Percentiles rank a stretch among this genome's conserved stretches.
phyloP scores from a whole-genome alignment of 2,113 vertebrate genomes.

The Steatornis caripensis region DNA sequence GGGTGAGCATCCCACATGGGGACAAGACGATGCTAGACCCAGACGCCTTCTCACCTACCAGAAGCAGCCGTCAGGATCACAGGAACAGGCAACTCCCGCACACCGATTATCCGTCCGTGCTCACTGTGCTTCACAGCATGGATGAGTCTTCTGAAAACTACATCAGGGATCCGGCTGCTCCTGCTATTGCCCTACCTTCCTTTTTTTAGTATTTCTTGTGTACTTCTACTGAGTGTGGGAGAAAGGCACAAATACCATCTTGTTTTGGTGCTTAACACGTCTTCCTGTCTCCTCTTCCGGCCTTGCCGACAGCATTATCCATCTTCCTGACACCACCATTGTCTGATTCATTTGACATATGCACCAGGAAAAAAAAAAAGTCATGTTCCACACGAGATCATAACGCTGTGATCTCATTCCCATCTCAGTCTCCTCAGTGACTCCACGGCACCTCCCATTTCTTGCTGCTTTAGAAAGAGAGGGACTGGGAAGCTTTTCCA shows the following conservation, averaged over 20 bases:
- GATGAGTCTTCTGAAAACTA: background rate
- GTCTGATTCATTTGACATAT: slow-evolving; percentile 41
- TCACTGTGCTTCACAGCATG: background rate
- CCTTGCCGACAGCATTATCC: slow-evolving; percentile 33
- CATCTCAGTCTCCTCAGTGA: background rate
- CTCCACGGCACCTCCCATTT: background rate
- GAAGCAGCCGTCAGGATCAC: background rate
- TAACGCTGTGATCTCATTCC: slow-evolving; percentile 47
- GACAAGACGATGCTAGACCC: background rate
- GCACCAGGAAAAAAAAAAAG: slow-evolving; percentile 21
- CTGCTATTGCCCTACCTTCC: background rate
- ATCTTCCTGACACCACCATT: slow-evolving; percentile 36
- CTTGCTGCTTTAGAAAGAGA: slow-evolving; percentile 1
- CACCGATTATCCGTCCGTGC: background rate
- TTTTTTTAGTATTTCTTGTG: background rate
- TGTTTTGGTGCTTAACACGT: background rate
- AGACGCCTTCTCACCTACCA: background rate
- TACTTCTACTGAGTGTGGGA: background rate
- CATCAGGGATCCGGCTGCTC: background rate
- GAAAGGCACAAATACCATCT: background rate
- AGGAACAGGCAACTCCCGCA: background rate
- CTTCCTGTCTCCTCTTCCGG: slow-evolving; percentile 17
- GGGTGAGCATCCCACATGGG: background rate
- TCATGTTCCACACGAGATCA: slow-evolving; percentile 27
- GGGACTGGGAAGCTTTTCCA: slow-evolving; percentile 7